A percentile compares a stretch with the other conserved stretches of the same genome.
phyloP scores from a whole-genome alignment of 2,113 vertebrate genomes.

The Callocephalon fimbriatum region DNA sequence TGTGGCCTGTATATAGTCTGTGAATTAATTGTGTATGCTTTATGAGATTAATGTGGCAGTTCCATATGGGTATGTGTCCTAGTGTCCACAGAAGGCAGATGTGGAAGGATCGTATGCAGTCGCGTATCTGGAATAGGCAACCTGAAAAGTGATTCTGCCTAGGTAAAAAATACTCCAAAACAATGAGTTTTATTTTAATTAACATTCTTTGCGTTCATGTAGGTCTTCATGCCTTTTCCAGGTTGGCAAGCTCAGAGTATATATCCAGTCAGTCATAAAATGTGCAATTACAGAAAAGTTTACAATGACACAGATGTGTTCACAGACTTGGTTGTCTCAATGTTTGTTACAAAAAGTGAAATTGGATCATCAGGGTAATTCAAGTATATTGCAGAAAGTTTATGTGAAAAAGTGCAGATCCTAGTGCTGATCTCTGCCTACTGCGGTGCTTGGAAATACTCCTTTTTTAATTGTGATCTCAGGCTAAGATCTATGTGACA shows the following conservation, averaged over 20 bases:
- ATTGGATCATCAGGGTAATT: neutral
- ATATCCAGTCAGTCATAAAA: neutral
- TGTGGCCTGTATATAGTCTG: rapidly evolving
- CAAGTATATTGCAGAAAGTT: neutral
- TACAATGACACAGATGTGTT: rapidly evolving
- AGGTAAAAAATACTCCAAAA: rapidly evolving
- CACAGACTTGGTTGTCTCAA: neutral
- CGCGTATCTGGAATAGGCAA: neutral
- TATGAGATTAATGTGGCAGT: neutral
- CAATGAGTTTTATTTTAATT: neutral
- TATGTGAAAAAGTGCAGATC: rapidly evolving
- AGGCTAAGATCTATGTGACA: neutral
- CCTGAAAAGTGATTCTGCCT: neutral
- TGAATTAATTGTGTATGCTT: neutral
- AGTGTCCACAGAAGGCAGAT: neutral
- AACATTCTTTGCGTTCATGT: neutral
- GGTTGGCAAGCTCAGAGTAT: neutral
- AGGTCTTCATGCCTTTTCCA: neutral
- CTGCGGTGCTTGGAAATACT: neutral
- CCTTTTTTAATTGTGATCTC: neutral
- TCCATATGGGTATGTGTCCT: rapidly evolving
- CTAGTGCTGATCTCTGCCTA: neutral
- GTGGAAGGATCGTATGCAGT: rapidly evolving
- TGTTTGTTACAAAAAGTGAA: neutral
- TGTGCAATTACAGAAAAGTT: neutral